phyloP scores from a whole-genome alignment of 2,113 vertebrate species.

The Zeus faber region DNA sequence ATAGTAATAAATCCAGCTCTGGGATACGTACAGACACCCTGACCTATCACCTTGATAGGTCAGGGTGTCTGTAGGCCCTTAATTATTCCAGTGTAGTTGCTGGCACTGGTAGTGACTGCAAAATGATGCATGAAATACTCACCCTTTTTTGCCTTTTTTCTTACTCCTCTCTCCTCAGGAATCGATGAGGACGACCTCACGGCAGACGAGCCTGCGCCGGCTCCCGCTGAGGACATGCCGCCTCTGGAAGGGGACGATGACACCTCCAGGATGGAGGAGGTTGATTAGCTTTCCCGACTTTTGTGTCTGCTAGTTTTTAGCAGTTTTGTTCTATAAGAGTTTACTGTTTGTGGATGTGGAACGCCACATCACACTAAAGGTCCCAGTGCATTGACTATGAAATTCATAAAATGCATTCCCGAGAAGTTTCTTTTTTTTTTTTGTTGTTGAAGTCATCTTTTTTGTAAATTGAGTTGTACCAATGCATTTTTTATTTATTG shows the following conservation, averaged over 20 bases:
- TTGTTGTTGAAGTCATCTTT: conserved; percentile 32
- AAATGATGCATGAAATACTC: no score
- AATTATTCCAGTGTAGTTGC: no score
- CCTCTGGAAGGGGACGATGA: conserved; percentile 94
- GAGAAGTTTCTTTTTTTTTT: no score
- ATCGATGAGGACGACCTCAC: conserved; percentile 91
- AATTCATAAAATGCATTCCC: conserved; percentile 26
- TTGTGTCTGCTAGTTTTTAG: neutral
- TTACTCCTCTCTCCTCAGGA: conserved; percentile 64
- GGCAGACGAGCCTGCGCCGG: conserved; percentile 76
- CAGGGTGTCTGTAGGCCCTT: no score
- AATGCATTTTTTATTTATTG: conserved; percentile 57
- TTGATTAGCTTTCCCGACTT: conserved; percentile 75
- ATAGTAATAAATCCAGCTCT: no score
- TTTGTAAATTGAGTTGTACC: conserved; percentile 54
- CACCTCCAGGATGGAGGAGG: conserved; percentile 95
- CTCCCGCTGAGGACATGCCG: conserved; percentile 90
- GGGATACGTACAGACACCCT: no score
- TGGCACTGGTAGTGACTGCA: no score
- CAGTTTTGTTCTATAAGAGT: conserved; percentile 32
- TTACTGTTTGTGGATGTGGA: conserved; percentile 47
- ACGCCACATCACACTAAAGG: conserved; percentile 10
- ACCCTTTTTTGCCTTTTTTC: neutral
- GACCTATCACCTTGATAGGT: no score
- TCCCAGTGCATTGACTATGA: conserved; percentile 8